Conservation (phyloP, 2,797 vertebrate genomes). For the Galaxias olidus region DNA sequence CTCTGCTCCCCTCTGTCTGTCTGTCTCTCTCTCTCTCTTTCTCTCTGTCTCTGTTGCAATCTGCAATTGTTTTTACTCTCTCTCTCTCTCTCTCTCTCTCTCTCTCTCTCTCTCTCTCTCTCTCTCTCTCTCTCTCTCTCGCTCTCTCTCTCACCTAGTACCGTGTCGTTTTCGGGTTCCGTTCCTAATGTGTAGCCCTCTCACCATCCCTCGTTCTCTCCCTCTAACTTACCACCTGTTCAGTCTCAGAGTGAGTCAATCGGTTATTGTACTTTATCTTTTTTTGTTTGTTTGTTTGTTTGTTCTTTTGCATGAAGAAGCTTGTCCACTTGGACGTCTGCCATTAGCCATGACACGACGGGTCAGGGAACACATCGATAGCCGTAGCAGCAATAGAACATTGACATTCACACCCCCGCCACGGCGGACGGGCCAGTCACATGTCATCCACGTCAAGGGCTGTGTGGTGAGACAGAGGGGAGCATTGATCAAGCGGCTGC, state of each 20-base stretch:
- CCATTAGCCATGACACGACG: slow-evolving; percentile 56
- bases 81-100: slow-evolving; percentile 43
- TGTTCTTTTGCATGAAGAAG: slow-evolving; percentile 58
- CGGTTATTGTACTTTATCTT: slow-evolving; percentile 57
- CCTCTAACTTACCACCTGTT: slow-evolving; percentile 48
- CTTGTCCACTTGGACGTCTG: slow-evolving; percentile 59
- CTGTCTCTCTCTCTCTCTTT: slow-evolving; percentile 46
- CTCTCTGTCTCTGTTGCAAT: slow-evolving; percentile 61
- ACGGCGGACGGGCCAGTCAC: slow-evolving; percentile 74
- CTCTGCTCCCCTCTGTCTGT: slow-evolving; percentile 16
- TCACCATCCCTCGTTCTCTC: slow-evolving; percentile 22
- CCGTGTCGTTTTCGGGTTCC: slow-evolving; percentile 15
- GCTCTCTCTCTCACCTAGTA: background rate
- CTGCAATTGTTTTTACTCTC: background rate
- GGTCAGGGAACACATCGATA: slow-evolving; percentile 70
- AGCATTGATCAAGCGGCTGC: slow-evolving; percentile 58
- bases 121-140: slow-evolving; percentile 33
- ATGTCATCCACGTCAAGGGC: slow-evolving; percentile 39
- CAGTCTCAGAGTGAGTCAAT: slow-evolving; percentile 26
- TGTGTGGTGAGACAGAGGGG: slow-evolving; percentile 35
- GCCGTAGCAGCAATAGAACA: slow-evolving; percentile 58
- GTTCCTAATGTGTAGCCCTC: slow-evolving; percentile 19
- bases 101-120: slow-evolving; percentile 19
- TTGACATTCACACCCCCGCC: slow-evolving; percentile 61
- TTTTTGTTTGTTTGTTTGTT: slow-evolving; percentile 53